A percentile compares a stretch with the other conserved stretches of the same genome.
Conservation (phyloP, 1,140 invertebrate species). For the Chironomus tepperi region DNA sequence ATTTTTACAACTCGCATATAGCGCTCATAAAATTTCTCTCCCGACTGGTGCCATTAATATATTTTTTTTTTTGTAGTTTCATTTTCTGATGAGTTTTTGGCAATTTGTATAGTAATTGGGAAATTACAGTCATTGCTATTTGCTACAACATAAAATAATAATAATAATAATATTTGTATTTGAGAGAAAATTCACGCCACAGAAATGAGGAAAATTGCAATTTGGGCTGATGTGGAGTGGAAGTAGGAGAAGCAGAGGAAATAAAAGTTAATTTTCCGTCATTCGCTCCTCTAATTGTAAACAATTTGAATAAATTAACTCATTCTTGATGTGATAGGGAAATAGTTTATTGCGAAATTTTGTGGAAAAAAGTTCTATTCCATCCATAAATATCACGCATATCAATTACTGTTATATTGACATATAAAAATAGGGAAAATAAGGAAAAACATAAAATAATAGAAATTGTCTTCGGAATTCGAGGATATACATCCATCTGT, state of each 20-base stretch:
- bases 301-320: conserved; percentile 21
- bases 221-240: neutral
- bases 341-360: conserved; percentile 14
- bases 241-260: neutral
- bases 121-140: neutral
- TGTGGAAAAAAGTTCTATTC: neutral
- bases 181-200: too few species aligned
- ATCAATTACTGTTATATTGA: conserved; percentile 21
- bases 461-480: neutral
- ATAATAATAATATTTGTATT: too few species aligned
- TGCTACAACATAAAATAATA: too few species aligned
- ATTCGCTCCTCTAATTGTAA: conserved; percentile 19
- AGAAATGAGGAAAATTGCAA: too few species aligned
- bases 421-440: neutral
- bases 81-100: neutral
- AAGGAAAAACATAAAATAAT: too few species aligned
- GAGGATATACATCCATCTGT: neutral
- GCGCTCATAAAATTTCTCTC: neutral
- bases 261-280: conserved; percentile 16
- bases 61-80: neutral
- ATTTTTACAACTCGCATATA: too few species aligned
- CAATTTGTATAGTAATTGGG: conserved; percentile 4
- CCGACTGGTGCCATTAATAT: conserved; percentile 11
- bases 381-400: neutral
- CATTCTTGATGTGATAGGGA: neutral